Evolutionary conservation across 2,797 vertebrate genomes (phyloP), one percentile per base, ranked within the genome.

Genomic region (Arctocebus calabarensis): DNA sequence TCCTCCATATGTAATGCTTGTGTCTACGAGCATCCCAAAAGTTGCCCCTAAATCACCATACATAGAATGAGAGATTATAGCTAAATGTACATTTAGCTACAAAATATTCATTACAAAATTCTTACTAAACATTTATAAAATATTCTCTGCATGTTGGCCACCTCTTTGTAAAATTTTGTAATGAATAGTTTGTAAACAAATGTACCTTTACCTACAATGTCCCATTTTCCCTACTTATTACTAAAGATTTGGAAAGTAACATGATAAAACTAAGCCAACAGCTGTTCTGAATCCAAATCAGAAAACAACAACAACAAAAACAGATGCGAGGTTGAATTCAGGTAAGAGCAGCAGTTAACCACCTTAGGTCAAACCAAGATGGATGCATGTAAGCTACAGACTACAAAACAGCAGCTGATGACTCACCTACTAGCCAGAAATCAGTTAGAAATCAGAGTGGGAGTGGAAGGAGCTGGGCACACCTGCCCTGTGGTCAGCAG

Each of bases 251-350:
- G 48, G 27, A 73, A 90, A 85, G 27, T 61, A 87, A 73, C 27
- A 40, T 82, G 52, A 59, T 32, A 71, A 92, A 95, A 90, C 27
- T 20, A 84, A 92, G 34, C 70, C 70, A 88, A 9, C 16, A 52
- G 23, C 22, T n/a, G 5, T 9, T 79, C n/a, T n/a, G 61, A 71
- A 64, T 71, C 59, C 61, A 52, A 78, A 74, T 74, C 57, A 83
- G 73, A 8, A 27, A 57, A 57, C 13, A 43, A 73, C 77, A 57
- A 52, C n/a, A 89, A 45, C 7, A 61, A 16, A 32, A 68, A 71
- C n/a, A 59, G 71, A 57, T 22, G 5, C 43, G 17, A 25, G 22
- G 29, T 19, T 34, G 12, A 74, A 48, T 95, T 71, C 52, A 29
- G 40, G 64, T 86, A 88, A 87, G 29, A 91, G 43, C 29, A 73